phyloP scores from a whole-genome alignment of 2,113 vertebrate species.

The Cynopterus brachyotis region DNA sequence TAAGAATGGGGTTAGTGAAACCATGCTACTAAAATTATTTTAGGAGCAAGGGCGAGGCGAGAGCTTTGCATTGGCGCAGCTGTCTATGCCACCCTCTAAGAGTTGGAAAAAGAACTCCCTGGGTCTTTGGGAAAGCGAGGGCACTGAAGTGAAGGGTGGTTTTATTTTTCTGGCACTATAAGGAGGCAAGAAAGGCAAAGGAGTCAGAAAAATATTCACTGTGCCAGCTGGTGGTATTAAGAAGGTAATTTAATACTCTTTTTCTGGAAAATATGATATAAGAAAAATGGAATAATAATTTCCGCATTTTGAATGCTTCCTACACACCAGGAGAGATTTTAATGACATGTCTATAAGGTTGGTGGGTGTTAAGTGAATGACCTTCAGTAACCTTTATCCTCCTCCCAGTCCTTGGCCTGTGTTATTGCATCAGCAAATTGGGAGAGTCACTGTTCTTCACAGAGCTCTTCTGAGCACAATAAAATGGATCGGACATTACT shows the following conservation, averaged over 20 bases:
- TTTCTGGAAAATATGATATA: not conserved
- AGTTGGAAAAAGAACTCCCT: not conserved
- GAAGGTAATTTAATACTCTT: not conserved
- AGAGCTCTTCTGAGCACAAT: not conserved
- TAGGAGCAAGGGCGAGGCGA: not conserved
- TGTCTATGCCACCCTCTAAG: not conserved
- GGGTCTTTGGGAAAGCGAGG: not conserved
- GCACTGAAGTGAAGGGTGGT: not conserved
- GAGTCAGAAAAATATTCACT: not conserved
- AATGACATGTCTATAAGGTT: not conserved
- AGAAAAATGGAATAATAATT: not conserved
- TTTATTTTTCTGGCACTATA: not conserved
- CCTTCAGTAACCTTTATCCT: not conserved
- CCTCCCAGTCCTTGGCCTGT: fast-evolving
- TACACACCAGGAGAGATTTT: not conserved
- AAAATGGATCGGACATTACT: not conserved
- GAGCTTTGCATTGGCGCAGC: not conserved
- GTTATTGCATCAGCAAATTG: not conserved
- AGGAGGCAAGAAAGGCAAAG: not conserved
- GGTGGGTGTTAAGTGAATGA: not conserved
- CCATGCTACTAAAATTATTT: not conserved
- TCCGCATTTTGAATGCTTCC: not conserved
- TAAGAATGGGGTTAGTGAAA: not conserved
- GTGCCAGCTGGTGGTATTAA: not conserved
- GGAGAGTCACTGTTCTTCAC: not conserved